Evolutionary conservation across 1,140 invertebrate species (phyloP).

Genomic region (Drosophila pandora): DNA sequence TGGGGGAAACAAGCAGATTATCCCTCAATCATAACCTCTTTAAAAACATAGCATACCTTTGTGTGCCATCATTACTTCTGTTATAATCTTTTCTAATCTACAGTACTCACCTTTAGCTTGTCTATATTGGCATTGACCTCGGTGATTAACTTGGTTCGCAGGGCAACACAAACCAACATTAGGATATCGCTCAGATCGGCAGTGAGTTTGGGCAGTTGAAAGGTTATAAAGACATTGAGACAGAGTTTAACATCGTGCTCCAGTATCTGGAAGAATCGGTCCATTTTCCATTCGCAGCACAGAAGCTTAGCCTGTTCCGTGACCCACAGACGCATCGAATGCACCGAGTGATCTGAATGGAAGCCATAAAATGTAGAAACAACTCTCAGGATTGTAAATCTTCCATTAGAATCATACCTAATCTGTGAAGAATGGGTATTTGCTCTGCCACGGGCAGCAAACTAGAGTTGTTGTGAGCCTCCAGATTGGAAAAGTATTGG

Average conservation of each 20-base stretch:
- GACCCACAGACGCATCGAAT: constrained; percentile 90
- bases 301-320: constrained; percentile 88
- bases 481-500: constrained; percentile 71
- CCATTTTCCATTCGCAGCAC: constrained; percentile 89
- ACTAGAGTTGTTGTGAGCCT: constrained; percentile 84
- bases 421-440: constrained; percentile 90
- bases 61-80: too few species aligned
- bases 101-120: constrained; percentile 87
- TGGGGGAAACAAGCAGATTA: constrained; percentile 61
- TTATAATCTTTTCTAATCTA: not conserved
- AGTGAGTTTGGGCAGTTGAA: constrained; percentile 86
- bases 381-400: not conserved
- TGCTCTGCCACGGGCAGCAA: constrained; percentile 91
- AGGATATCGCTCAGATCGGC: constrained; percentile 84
- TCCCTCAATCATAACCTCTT: not conserved
- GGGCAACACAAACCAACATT: constrained; percentile 88
- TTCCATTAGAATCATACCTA: constrained; percentile 84
- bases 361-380: constrained; percentile 5
- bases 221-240: constrained; percentile 86
- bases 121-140: constrained; percentile 90
- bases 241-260: constrained; percentile 88
- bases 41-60: not conserved
- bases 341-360: constrained; percentile 88
- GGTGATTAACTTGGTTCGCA: constrained; percentile 90
- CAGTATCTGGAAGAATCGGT: constrained; percentile 86